A percentile compares a stretch with the other conserved stretches of the same genome.
Evolutionary conservation across 2,113 vertebrate species (phyloP).

Genomic region (Trochalopteron elliotii): DNA sequence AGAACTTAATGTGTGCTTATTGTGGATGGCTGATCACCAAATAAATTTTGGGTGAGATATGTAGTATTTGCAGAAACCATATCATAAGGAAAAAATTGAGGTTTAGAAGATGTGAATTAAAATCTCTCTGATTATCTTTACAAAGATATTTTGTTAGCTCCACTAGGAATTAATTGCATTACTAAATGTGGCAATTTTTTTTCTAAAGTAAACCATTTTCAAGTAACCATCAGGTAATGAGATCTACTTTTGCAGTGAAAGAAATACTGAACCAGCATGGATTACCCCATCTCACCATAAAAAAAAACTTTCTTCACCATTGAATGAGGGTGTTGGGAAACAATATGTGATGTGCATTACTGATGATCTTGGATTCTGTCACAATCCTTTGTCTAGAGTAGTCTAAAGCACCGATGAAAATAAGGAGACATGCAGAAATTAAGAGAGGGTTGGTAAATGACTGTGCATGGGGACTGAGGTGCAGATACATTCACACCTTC

Average conservation of each 20-base stretch:
- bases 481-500: not conserved
- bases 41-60: not conserved
- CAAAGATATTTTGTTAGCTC: not conserved
- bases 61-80: not conserved
- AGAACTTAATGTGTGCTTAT: slow-evolving; percentile 12
- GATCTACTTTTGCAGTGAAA: not conserved
- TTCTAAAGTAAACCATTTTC: not conserved
- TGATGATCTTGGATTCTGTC: not conserved
- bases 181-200: not conserved
- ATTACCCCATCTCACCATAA: not conserved
- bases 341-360: not conserved
- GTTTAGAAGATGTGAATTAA: not conserved
- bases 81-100: not conserved
- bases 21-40: not conserved
- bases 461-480: not conserved
- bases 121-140: not conserved
- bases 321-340: not conserved
- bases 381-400: not conserved
- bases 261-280: not conserved
- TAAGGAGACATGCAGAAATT: not conserved
- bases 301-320: not conserved
- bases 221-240: not conserved
- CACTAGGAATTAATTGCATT: not conserved
- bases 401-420: not conserved
- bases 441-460: not conserved